phyloP scores from a whole-genome alignment of 2,888 invertebrate species.

The Microdon myrmicae region DNA sequence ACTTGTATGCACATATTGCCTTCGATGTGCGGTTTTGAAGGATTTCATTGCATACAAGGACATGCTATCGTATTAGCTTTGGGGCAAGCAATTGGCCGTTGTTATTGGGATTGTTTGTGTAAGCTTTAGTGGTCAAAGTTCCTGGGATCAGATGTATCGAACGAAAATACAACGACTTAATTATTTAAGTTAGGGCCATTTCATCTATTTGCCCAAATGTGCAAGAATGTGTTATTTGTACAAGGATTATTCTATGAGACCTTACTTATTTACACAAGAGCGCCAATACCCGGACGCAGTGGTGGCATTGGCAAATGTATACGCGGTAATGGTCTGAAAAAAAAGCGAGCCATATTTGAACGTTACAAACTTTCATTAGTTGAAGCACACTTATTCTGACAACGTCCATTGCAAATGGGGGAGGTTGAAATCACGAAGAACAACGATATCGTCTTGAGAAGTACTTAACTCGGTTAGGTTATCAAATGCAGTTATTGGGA shows the following conservation, averaged over 20 bases:
- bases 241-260: conserved; percentile 30
- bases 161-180: conserved; percentile 29
- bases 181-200: conserved; percentile 41
- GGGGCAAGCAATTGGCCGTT: conserved; percentile 32
- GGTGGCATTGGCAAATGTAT: no score
- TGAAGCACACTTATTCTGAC: no score
- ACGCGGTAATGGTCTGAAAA: no score
- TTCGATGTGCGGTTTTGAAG: conserved; percentile 47
- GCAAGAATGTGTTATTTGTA: conserved; percentile 43
- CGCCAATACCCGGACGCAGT: no score
- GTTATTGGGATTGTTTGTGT: conserved; percentile 3
- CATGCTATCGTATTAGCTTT: conserved; percentile 37
- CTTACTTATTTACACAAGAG: conserved; percentile 28
- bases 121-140: conserved; percentile 9
- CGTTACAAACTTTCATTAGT: no score
- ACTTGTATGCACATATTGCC: conserved; percentile 26
- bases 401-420: no score
- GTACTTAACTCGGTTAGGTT: no score
- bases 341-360: no score
- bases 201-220: conserved; percentile 44
- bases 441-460: no score
- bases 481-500: no score
- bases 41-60: conserved; percentile 32
- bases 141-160: conserved; percentile 35
- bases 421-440: no score